Base-by-base conservation (phyloP, 2,797 vertebrate species). In the Malurus leucopterus region DNA sequence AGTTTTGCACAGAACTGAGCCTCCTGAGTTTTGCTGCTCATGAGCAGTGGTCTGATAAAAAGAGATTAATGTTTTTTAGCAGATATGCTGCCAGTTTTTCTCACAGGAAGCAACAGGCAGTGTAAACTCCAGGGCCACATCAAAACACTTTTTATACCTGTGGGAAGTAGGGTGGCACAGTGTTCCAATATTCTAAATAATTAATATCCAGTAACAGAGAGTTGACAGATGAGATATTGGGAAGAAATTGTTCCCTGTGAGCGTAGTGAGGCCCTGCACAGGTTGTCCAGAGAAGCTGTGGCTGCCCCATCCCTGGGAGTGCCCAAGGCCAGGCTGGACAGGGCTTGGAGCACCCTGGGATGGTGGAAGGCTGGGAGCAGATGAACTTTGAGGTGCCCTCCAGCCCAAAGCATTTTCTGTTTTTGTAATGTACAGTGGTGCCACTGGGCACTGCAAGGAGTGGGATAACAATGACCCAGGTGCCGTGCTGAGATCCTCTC, bases 151-250 rank as follows among this genome's bases (percentile, higher is more conserved):
- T 83, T 86, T 78, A 72, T 50, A 82, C 84, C 78, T 80, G 62
- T 46, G 75, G 75, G 84, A 92, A 87, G 47, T 47, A 44, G 30
- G 20, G 38, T 58, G 58, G 65, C 49, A 89, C 47, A 47, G 38
- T 59, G 73, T 77, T 92, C 81, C 86, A 63, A 7, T 2, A 41
- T 26, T 18, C 44, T 80, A 68, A 92, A 93, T 84, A 93, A 95
- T 89, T 85, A 82, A 90, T 53, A 72, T 19, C 36, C 65, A 87
- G 70, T 21, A 87, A 58, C 9, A 63, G 59, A 73, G 63, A 44
- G 29, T 6, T 40, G 70, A 16, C 11, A 46, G 50, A 50, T 81
- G 3, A 19, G 70, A 50, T 30, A 30, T 50, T 44, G 27, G 85
- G 63, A 18, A 40, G 57, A 20, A 69, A 46, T 44, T 44, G 23